Evolutionary conservation across 1,140 invertebrate species (phyloP).

Genomic region (Ridgeia piscesae): DNA sequence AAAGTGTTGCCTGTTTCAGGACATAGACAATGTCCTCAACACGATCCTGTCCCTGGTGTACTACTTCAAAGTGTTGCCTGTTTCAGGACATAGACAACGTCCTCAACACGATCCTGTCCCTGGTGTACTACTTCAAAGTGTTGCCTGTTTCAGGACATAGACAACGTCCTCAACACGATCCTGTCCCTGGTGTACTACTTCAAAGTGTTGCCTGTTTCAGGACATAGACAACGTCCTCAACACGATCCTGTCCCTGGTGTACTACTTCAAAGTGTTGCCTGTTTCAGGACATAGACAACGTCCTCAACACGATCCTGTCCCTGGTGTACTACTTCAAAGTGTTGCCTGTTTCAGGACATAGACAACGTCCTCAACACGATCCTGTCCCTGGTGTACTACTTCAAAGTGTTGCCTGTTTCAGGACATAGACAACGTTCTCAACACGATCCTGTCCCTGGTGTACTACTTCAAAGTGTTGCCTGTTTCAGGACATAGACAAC

Average conservation of each 20-base stretch:
- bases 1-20: too few relatives aligned
- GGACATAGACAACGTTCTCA: not conserved
- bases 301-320: constrained; percentile 37
- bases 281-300: not conserved
- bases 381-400: constrained; percentile 48
- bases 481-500: constrained; percentile 1
- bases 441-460: constrained; percentile 42
- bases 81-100: not conserved
- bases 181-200: constrained; percentile 50
- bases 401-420: too few relatives aligned
- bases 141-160: constrained; percentile 5
- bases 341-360: constrained; percentile 5
- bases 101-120: constrained; percentile 37
- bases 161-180: constrained; percentile 29
- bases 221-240: not conserved
- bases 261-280: too few relatives aligned
- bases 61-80: too few relatives aligned
- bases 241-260: constrained; percentile 44
- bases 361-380: constrained; percentile 29
- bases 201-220: too few relatives aligned
- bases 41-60: constrained; percentile 46
- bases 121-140: constrained; percentile 52
- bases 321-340: constrained; percentile 51
- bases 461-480: too few relatives aligned
- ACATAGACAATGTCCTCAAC: not conserved